phyloP scores from a whole-genome alignment of 2,113 vertebrate genomes.

The Nothobranchius kuhntae region DNA sequence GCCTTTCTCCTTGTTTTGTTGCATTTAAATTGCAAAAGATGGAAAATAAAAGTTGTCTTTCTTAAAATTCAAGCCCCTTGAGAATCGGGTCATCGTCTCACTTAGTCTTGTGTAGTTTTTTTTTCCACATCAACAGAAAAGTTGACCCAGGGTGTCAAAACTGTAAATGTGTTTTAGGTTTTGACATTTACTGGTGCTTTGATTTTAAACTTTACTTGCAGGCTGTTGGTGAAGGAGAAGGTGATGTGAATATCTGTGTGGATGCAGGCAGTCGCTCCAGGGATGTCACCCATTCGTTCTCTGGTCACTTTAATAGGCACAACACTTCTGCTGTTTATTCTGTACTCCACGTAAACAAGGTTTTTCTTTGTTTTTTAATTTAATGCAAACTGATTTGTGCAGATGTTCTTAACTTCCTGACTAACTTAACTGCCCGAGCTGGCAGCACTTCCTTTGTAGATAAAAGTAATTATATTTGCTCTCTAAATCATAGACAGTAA shows the following conservation, averaged over 20 bases:
- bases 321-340: background rate
- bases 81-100: background rate
- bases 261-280: background rate
- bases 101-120: background rate
- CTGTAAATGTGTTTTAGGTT: background rate
- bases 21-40: background rate
- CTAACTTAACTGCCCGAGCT: background rate
- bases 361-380: too few species aligned
- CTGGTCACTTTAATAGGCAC: too few species aligned
- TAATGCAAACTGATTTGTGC: background rate
- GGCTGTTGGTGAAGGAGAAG: background rate
- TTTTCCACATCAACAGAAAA: background rate
- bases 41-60: background rate
- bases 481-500: background rate
- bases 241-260: background rate
- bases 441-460: background rate
- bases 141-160: background rate
- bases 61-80: background rate
- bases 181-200: background rate
- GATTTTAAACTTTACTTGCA: background rate
- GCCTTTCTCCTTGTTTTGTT: background rate
- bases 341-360: background rate
- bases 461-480: too few species aligned
- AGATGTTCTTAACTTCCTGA: too few species aligned
- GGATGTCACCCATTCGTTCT: background rate